A percentile compares a stretch with the other conserved stretches of the same genome.
phyloP scores from a whole-genome alignment of 64 coral and sea anemone genomes.

The Astreopora myriophthalma region DNA sequence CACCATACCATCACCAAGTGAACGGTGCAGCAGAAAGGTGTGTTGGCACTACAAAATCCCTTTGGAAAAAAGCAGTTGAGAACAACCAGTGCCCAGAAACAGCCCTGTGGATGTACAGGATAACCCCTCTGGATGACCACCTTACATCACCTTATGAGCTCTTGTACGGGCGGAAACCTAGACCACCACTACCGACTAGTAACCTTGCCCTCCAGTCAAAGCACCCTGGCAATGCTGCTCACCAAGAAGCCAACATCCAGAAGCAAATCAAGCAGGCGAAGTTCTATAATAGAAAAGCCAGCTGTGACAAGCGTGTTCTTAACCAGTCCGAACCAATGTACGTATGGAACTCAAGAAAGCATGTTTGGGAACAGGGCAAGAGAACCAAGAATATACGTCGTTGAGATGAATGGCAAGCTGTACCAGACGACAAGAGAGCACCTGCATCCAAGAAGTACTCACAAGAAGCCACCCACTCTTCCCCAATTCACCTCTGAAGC shows the following conservation, averaged over 20 bases:
- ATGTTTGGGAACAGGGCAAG: conserved; percentile 49
- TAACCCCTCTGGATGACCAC: conserved; percentile 52
- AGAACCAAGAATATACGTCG: conserved; percentile 69
- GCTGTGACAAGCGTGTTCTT: no score
- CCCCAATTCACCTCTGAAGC: background rate
- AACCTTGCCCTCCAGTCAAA: conserved; percentile 14
- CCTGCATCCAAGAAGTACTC: background rate
- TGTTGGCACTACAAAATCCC: conserved; percentile 44
- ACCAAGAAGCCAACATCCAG: conserved; percentile 35
- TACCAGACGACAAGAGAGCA: conserved; percentile 53
- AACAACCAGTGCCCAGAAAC: conserved; percentile 56
- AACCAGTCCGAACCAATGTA: no score
- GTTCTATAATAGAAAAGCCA: conserved; percentile 55
- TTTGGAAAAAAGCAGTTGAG: conserved; percentile 70
- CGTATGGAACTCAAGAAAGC: conserved; percentile 47
- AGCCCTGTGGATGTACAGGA: conserved; percentile 72
- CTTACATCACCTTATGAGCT: conserved; percentile 77
- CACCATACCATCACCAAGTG: conserved; percentile 73
- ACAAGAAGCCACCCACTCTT: background rate
- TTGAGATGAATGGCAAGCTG: conserved; percentile 52
- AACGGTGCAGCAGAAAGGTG: conserved; percentile 57
- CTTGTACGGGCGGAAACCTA: conserved; percentile 57
- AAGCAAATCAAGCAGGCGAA: conserved; percentile 49
- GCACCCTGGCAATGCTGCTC: conserved; percentile 16
- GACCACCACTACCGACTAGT: conserved; percentile 30